Conservation (phyloP, 1,140 invertebrate species). For the Halesus radiatus region DNA sequence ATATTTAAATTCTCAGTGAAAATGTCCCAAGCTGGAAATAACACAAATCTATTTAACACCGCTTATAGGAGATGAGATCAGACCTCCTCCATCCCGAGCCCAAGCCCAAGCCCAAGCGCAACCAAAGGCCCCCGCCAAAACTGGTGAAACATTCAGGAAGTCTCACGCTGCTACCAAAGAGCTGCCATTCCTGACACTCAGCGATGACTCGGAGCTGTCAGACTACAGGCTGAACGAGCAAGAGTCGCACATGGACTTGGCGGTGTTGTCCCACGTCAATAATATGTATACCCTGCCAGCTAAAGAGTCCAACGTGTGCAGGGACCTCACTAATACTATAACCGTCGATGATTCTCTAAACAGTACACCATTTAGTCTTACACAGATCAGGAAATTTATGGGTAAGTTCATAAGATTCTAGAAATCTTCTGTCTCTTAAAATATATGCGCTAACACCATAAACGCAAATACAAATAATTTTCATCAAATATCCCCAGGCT, state of each 20-base stretch:
- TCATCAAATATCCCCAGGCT: too few relatives aligned
- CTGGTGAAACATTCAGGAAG: background rate
- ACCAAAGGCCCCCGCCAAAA: background rate
- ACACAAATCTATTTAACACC: background rate
- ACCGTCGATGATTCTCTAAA: slow-evolving; percentile 47
- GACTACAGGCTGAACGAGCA: slow-evolving; percentile 27
- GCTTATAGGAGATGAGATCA: background rate
- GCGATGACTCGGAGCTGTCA: slow-evolving; percentile 37
- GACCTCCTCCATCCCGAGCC: background rate
- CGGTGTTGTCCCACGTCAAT: slow-evolving; percentile 4
- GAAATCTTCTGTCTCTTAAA: too few relatives aligned
- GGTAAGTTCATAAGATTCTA: slow-evolving; percentile 37
- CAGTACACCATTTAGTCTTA: slow-evolving; percentile 46
- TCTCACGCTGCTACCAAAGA: background rate
- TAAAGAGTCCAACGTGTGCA: slow-evolving; percentile 24
- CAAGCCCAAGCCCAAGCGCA: too few relatives aligned
- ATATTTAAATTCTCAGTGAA: too few relatives aligned
- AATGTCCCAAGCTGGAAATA: too few relatives aligned
- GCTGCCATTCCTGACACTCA: slow-evolving; percentile 34
- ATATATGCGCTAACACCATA: too few relatives aligned
- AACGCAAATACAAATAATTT: too few relatives aligned
- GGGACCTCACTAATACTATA: slow-evolving; percentile 36
- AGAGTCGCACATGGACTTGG: background rate
- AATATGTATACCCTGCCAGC: background rate
- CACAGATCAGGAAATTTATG: slow-evolving; percentile 51